Percentiles rank a stretch among this genome's conserved stretches.
phyloP scores from a whole-genome alignment of 2,888 invertebrate species.

The Tiphia femorata region DNA sequence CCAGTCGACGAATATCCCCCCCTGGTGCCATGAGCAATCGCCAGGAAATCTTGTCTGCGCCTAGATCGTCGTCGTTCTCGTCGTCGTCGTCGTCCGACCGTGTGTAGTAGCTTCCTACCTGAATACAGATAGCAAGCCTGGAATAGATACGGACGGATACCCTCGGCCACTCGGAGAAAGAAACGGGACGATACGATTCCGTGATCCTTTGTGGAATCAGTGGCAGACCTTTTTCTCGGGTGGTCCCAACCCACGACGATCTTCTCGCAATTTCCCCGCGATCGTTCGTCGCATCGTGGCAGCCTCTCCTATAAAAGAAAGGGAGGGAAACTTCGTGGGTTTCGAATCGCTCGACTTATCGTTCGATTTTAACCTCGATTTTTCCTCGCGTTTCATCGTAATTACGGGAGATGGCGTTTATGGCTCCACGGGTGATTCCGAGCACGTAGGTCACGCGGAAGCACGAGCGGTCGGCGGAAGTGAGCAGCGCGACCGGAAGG shows the following conservation, averaged over 20 bases:
- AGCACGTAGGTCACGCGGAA: no score
- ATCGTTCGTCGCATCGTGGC: slow-evolving; percentile 32
- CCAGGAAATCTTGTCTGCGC: slow-evolving; percentile 56
- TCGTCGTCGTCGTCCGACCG: no score
- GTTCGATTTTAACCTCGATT: no score
- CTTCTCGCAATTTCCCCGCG: slow-evolving; percentile 46
- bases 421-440: no score
- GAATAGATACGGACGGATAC: no score
- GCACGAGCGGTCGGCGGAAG: no score
- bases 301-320: no score
- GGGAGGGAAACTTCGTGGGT: not conserved
- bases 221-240: slow-evolving; percentile 48
- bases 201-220: slow-evolving; percentile 59
- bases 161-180: slow-evolving; percentile 18
- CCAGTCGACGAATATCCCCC: slow-evolving; percentile 56
- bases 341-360: not conserved
- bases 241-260: no score
- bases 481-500: no score
- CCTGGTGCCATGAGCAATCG: slow-evolving; percentile 56
- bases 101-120: slow-evolving; percentile 39
- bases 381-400: no score
- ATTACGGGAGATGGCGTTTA: no score
- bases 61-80: slow-evolving; percentile 55
- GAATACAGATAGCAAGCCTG: no score
- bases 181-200: slow-evolving; percentile 36